Base-by-base conservation (phyloP, 1,140 invertebrate genomes). In the Magallana angulata region DNA sequence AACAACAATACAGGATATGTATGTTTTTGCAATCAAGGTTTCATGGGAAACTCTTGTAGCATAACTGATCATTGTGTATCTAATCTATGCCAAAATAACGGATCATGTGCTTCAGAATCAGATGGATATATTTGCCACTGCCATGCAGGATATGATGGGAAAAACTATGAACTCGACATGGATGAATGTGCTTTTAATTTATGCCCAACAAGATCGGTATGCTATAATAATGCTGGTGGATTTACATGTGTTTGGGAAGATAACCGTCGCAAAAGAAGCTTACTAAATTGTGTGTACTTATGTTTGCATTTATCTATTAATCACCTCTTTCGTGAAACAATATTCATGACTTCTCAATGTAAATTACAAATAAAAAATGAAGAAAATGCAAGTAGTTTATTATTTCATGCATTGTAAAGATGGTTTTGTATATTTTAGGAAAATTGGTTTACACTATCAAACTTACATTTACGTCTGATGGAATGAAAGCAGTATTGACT, bases 201-300 rank as follows among this genome's bases (percentile, higher is more conserved):
- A 30, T 71, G 68, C 12, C 68, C 68, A 11, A 81, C 89, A 16
- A 71, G 62, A 64, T 85, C 83, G 9, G 62, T 7, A 7, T 91
- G 90, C 62, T 59, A 83, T 12, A 87, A 91, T 57, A 84, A 30
- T 14, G n/a, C 62, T 64, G 90, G 90, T 5, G 85, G 76, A 16
- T 91, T 89, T 57, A 80, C 11, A n/a, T 91, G 90, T 71, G 12
- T 71, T 12, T 71, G 68, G 68, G 14, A 71, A 30, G 36, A 11
- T 12, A 71, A 30, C 12, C 68, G 68, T 4, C 18, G 68, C 11
- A 5, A 24, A 36, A 8, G 68, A 36, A 71, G 24, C 30, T 30
- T 12, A 11, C 1, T 1, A 2, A 36, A 36, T 36, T 1, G 36
- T 5, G 0, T 36, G 36, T 36, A 36, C 5, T 36, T 24, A 24